phyloP scores from a whole-genome alignment of 2,797 vertebrate genomes.

The Zalophus californianus region DNA sequence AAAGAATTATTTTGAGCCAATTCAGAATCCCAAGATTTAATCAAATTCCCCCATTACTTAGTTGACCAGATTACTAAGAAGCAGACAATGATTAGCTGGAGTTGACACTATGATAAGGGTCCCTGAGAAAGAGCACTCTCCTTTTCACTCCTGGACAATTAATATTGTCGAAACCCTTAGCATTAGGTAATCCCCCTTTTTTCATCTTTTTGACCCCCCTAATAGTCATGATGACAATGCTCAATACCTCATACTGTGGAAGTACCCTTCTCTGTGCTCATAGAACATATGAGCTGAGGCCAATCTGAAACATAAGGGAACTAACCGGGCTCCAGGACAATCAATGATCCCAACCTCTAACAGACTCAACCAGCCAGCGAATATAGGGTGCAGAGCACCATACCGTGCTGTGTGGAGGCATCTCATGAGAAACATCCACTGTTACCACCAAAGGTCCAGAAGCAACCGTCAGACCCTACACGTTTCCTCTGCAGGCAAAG shows the following conservation, averaged over 20 bases:
- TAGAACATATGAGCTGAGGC: background rate
- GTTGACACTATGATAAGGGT: background rate
- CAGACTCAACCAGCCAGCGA: background rate
- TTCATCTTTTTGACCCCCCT: background rate
- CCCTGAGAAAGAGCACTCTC: no score
- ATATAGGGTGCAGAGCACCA: background rate
- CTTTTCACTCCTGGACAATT: background rate
- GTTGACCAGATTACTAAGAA: background rate
- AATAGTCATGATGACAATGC: background rate
- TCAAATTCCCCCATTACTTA: background rate
- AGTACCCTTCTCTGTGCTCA: background rate
- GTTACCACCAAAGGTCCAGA: background rate
- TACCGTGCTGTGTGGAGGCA: rapidly evolving
- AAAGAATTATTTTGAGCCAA: background rate
- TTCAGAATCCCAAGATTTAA: background rate
- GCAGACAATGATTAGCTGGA: background rate
- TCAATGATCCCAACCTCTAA: background rate
- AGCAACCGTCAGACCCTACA: background rate
- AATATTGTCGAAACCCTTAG: background rate
- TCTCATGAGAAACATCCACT: background rate
- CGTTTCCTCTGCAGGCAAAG: background rate
- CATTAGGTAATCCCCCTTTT: background rate
- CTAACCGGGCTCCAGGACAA: background rate
- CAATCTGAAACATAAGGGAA: background rate
- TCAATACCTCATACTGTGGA: background rate